Base-by-base conservation (phyloP, 2,888 invertebrate species). In the Chrysolina oricalcia region DNA sequence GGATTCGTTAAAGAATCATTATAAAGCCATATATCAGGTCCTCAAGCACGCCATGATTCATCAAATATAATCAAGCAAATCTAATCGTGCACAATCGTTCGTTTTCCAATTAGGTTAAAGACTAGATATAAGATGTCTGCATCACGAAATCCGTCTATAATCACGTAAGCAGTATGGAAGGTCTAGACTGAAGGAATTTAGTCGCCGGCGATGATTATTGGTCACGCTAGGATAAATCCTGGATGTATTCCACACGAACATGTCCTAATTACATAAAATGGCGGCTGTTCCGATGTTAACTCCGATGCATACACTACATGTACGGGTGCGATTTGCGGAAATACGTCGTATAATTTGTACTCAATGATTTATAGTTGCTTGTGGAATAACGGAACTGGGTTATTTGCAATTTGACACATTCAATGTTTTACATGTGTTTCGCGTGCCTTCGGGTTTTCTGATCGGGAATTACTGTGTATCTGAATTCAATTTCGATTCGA, bases 191-290 rank as follows among this genome's bases (percentile, higher is more conserved):
- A 53, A 21, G 53, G 53, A 53, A 53, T 21, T 53, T 13, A 53
- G 53, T 53, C 53, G 19, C 53, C 53, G 11, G 21, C 53, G 4
- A 23, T 53, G 53, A 53, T 53, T 53, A 21, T 53, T 53, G 53
- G 53, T 21, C 53, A 53, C 53, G 53, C 19, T 21, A 53, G 53
- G 53, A 53, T 53, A 53, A 53, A 53, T 21, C 13, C 53, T 53
- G 21, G 21, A 53, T 53, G 53, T 53, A 53, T 53, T 53, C 53
- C 53, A 53, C 53, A 21, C 53, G 53, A 53, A 53, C 53, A 53
- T 53, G 23, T 53, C 21, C 53, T 53, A 53, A 53, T 53, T 53
- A 53, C 53, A 21, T 53, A 53, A 53, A 53, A 53, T 53, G 53
- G 53, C 53, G 53, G 53, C 53, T 53, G 21, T 53, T 53, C 13